Base-by-base conservation (phyloP, 2,113 vertebrate species). In the Grus americana region DNA sequence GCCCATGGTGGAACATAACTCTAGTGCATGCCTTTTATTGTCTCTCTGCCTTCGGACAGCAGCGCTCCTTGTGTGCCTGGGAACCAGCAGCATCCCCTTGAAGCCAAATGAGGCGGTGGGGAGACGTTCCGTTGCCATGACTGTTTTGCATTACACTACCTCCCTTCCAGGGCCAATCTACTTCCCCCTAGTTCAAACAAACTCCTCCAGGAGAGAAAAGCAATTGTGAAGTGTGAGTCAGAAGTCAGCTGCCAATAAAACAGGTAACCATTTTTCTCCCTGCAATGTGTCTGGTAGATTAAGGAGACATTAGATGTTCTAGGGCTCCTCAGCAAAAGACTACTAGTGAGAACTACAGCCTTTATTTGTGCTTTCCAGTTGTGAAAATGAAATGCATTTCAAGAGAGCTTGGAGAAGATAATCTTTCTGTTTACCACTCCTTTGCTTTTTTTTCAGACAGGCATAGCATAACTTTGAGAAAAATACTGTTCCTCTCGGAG, bases 301-400 rank as follows among this genome's bases (percentile, higher is more conserved):
- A 83, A 76, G 83, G 55, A 94, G 47, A 59, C 34, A 63, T 71
- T 71, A 8, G 6, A 27, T 78, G 34, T 78, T 78, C 38, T 75
- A 92, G 59, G 78, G 47, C 17, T 59, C 57, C 75, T 55, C 23
- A 49, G 59, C 21, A 90, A 57, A 91, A 81, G 68, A 52, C 21
- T 72, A 26, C 52, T 75, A 20, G 47, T 67, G 66, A 55, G 32
- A 85, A 47, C 30, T 61, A 67, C 38, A 68, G n/a, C 30, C 67
- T 90, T 90, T 63, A 86, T 6, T 36, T 80, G 55, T 59, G n/a
- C 26, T 80, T 90, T 86, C 67, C 47, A 92, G 32, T 59, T 62
- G 63, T 67, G 82, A 94, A 94, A 96, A 90, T n/a, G 15, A 84
- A 92, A 94, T 72, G 68, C 12, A 36, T 86, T 59, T 81, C 32